Evolutionary conservation across 2,797 vertebrate genomes (phyloP), one percentile per base, ranked within the genome.

Genomic region (Enteromius thamalakanensis): DNA sequence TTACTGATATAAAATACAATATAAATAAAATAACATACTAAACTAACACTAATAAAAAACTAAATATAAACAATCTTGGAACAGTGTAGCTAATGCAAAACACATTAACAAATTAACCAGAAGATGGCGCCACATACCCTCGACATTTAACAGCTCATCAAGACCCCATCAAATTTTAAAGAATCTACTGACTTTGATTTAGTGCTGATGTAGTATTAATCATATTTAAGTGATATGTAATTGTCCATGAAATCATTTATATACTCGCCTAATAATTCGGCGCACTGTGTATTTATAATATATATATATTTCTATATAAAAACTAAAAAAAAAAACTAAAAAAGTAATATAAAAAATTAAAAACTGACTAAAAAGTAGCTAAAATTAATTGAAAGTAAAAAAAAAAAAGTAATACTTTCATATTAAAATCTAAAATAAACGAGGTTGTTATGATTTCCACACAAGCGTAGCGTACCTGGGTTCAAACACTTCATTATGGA

Each of bases 401-500:
- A 4, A 1, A 0, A 6, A 12, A 5, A 12, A 10, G 1, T 40
- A 40, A 9, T 42, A 42, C 19, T n/a, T 34, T 34, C 19, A 21
- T 4, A n/a, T 68, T 42, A 42, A 12, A 68, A 42, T 69, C 12
- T 29, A 62, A 62, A 60, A 60, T 19, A 42, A 10, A 42, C 40
- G 1, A 40, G 34, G 34, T 40, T 34, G 32, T 49, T 75, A 32
- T 17, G 2, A 5, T 49, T 23, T 23, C n/a, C 53, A 23, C n/a
- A 26, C 11, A 6, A 14, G 32, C 23, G 1, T 0, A 11, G 26
- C 9, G 37, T 89, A 98, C 97, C 96, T 97, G 92, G 94, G 96
- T 79, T 97, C 95, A 15, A 99, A 99, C 2, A 99, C 97, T 89
- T 96, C 97, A 0, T 99, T 98, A 93, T 99, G 98, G 32, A 99